Evolutionary conservation across 2,888 invertebrate genomes (phyloP), one percentile per base, ranked within the genome.

Genomic region (Plutella xylostella): DNA sequence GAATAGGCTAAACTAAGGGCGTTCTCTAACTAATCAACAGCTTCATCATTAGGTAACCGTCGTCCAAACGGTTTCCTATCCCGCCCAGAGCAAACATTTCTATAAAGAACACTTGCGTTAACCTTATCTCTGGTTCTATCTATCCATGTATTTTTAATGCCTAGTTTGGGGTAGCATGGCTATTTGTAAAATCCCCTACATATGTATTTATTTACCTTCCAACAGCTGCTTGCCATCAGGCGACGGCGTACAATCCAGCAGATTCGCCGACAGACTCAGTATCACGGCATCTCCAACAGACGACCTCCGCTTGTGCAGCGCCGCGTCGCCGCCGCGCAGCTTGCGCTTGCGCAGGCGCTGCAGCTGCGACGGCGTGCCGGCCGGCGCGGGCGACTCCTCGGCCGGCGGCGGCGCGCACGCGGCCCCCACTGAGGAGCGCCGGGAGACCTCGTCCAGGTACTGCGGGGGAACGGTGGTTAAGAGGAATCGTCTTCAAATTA

Each of bases 191-290:
- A n/a, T n/a, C n/a, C n/a, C n/a, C n/a, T n/a, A n/a, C n/a, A n/a
- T n/a, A n/a, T n/a, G 22, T 22, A 6, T 5, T 22, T 31, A 14
- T 6, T 37, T 33, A 83, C 85, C 85, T 66, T 87, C 87, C 0
- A 85, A 63, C 31, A 86, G 59, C 54, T 85, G 86, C 57, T 85
- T 85, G 54, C 89, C 90, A 56, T 92, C 92, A 2, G 94, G 93
- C 72, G 93, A 92, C 43, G 91, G 88, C 43, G 96, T 95, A 60
- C 92, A 92, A 68, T 97, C 97, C 52, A 97, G 86, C 71, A 96
- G 92, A 57, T 95, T 96, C 25, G 92, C 93, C 53, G 94, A 94
- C 45, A 94, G 89, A 54, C 93, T 93, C 47, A 95, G 86, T 48
- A 92, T 86, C 28, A 92, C 93, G 39, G 93, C 91, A 76, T 95